Conservation (phyloP, 2,888 invertebrate species). For the Habroteleia sp. region DNA sequence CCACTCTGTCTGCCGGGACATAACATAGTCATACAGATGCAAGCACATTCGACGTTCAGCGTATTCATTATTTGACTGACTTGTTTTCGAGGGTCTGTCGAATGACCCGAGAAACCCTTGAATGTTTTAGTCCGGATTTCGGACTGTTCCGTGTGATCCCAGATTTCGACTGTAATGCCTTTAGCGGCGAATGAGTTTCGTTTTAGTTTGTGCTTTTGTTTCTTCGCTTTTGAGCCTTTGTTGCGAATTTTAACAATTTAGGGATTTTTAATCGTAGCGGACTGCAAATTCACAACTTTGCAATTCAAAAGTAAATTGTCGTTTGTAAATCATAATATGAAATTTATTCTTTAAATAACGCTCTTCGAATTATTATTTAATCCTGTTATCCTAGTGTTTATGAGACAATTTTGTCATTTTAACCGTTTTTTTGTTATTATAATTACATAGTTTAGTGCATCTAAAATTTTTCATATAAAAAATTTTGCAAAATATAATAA, state of each 20-base stretch:
- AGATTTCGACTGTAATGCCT: constrained; percentile 50
- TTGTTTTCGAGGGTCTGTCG: constrained; percentile 44
- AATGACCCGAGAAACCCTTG: constrained; percentile 53
- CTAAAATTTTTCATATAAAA: no score
- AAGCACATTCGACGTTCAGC: constrained; percentile 54
- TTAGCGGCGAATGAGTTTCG: constrained; percentile 31
- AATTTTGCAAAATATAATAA: no score
- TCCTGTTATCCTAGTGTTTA: no score
- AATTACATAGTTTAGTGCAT: no score
- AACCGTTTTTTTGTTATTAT: no score
- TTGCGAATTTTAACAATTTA: constrained; percentile 3
- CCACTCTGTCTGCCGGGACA: constrained; percentile 75
- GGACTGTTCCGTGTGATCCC: constrained; percentile 39
- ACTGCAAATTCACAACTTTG: no score
- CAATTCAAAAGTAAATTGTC: no score
- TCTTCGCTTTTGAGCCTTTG: constrained; percentile 4
- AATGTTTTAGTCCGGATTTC: constrained; percentile 56
- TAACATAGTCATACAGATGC: constrained; percentile 68
- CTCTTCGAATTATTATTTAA: no score
- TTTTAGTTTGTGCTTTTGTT: constrained; percentile 16
- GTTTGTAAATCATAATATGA: no score
- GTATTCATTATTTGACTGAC: constrained; percentile 55
- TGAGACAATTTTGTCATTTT: no score
- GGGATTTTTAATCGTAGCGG: not conserved
- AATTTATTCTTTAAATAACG: no score